These are phyloP conservation scores for Cerceris ruficornis DNA, from an alignment of 2,888 invertebrate genomes.

Conservation along the genomic window DNA sequence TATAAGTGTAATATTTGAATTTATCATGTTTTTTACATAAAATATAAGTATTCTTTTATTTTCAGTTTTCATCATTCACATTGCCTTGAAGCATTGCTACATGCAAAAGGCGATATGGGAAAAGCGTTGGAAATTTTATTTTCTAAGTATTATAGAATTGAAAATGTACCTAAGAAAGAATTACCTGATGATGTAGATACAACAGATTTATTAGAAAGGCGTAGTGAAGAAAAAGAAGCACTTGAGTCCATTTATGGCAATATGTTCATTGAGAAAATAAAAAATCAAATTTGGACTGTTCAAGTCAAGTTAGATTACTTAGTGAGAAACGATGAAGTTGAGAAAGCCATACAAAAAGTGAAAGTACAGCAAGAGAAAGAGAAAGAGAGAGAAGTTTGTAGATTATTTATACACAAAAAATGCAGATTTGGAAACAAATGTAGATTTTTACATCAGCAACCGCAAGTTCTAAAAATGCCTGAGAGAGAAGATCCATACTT, in stretches of 20 bases:
- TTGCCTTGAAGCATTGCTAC: constrained; percentile 88
- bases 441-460: constrained; percentile 87
- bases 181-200: constrained; percentile 80
- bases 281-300: constrained; percentile 87
- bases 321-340: constrained; percentile 83
- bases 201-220: constrained; percentile 85
- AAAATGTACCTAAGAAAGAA: constrained; percentile 80
- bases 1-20: constrained; percentile 26
- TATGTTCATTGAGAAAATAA: constrained; percentile 87
- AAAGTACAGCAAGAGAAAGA: constrained; percentile 82
- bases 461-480: constrained; percentile 77
- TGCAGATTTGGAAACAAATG: constrained; percentile 90
- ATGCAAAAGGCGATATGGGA: constrained; percentile 87
- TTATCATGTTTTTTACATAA: constrained; percentile 4
- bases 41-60: constrained; percentile 67
- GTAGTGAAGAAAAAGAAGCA: constrained; percentile 88
- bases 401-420: constrained; percentile 85
- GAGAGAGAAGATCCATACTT: constrained; percentile 81
- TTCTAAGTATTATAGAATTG: constrained; percentile 86
- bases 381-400: constrained; percentile 85
- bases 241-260: constrained; percentile 90
- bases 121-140: constrained; percentile 88
- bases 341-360: constrained; percentile 70
- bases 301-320: constrained; percentile 87
- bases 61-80: constrained; percentile 89